A percentile compares a stretch with the other conserved stretches of the same genome.
Evolutionary conservation across 2,797 vertebrate species (phyloP).

Genomic region (Enteromius paludinosus): DNA sequence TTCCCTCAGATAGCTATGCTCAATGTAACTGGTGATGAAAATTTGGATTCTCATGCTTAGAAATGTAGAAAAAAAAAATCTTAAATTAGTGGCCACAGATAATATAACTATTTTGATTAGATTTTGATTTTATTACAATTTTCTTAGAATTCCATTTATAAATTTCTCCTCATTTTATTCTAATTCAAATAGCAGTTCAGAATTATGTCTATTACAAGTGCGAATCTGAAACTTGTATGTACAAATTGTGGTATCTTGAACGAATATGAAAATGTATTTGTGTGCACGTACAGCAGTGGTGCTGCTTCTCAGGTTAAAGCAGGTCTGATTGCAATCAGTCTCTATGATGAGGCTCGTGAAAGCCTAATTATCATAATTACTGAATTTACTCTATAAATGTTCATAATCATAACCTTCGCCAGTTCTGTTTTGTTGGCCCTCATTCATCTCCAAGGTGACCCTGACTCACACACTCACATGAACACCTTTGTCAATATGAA

Average conservation of each 20-base stretch:
- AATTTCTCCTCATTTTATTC: background rate
- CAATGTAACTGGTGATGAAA: too few relatives aligned
- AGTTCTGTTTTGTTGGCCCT: slow-evolving; percentile 16
- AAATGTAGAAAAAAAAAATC: too few relatives aligned
- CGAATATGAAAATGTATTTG: background rate
- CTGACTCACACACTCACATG: slow-evolving; percentile 1
- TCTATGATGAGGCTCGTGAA: slow-evolving; percentile 64
- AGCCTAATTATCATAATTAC: slow-evolving; percentile 69
- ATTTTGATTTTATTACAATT: background rate
- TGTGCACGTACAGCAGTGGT: background rate
- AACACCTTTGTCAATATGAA: background rate
- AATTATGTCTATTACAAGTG: background rate
- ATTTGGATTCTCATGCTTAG: too few relatives aligned
- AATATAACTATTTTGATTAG: too few relatives aligned
- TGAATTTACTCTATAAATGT: slow-evolving; percentile 56
- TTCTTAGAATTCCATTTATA: background rate
- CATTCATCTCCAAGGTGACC: slow-evolving; percentile 21
- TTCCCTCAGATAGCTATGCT: too few relatives aligned
- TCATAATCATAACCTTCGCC: slow-evolving; percentile 30
- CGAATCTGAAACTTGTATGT: background rate
- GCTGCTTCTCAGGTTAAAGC: slow-evolving; percentile 15
- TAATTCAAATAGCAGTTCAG: background rate
- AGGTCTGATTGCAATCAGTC: slow-evolving; percentile 77
- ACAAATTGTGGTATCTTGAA: too few relatives aligned
- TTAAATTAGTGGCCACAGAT: too few relatives aligned